These are phyloP conservation scores for Leptinotarsa haldemani DNA, from an alignment of 2,888 invertebrate species.

Conservation along the genomic window DNA sequence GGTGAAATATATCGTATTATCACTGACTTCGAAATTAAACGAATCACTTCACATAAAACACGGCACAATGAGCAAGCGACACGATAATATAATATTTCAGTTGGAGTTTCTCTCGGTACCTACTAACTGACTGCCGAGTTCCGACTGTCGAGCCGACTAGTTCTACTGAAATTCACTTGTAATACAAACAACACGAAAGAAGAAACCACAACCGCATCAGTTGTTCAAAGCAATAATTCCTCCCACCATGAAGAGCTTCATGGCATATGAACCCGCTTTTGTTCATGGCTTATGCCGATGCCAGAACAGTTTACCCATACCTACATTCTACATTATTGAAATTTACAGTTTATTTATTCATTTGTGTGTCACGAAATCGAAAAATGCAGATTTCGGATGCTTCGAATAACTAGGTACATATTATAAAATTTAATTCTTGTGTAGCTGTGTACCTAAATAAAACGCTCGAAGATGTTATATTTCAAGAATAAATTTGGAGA, in stretches of 20 bases:
- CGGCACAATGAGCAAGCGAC: not conserved
- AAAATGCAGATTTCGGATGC: too few species aligned
- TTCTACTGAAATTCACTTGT: not conserved
- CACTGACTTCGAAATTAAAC: conserved; percentile 2
- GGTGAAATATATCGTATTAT: not conserved
- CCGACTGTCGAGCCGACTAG: not conserved
- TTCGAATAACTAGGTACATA: too few species aligned
- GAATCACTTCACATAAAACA: conserved; percentile 11
- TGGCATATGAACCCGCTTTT: conserved; percentile 12
- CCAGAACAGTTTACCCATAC: not conserved
- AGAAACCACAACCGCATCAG: conserved; percentile 7
- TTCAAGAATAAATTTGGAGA: too few species aligned
- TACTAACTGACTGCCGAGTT: not conserved
- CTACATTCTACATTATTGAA: not conserved
- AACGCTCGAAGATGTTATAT: too few species aligned
- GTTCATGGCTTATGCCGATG: not conserved
- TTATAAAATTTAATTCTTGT: too few species aligned
- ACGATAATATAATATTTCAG: not conserved
- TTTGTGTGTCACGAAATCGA: not conserved
- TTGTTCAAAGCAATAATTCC: conserved; percentile 10
- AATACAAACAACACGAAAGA: conserved; percentile 14
- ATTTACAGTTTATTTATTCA: too few species aligned
- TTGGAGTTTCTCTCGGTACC: not conserved
- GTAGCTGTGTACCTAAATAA: too few species aligned
- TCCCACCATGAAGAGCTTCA: conserved; percentile 7